These are phyloP conservation scores for Xyliphius kryptos DNA, from an alignment of 2,113 vertebrate genomes.

Conservation along the genomic window DNA sequence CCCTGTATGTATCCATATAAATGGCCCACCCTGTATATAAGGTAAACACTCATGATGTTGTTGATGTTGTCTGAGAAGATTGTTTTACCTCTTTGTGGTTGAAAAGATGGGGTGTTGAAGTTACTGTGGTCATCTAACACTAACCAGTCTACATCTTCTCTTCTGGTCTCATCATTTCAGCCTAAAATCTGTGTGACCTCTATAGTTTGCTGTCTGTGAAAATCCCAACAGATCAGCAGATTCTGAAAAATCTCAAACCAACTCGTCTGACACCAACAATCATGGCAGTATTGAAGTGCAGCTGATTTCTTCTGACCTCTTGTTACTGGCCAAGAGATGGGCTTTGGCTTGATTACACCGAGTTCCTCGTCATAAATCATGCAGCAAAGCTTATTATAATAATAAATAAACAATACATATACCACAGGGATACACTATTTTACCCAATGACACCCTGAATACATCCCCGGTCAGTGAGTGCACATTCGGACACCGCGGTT, in stretches of 20 bases:
- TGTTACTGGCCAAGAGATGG: too few relatives aligned
- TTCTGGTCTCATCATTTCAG: background rate
- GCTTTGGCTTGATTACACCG: background rate
- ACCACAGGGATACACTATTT: background rate
- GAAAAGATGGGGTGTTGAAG: background rate
- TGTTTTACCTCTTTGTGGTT: background rate
- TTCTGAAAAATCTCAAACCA: too few relatives aligned
- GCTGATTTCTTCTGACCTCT: background rate
- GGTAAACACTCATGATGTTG: too few relatives aligned
- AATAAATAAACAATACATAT: background rate
- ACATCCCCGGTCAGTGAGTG: background rate
- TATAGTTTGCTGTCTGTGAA: conserved; percentile 5
- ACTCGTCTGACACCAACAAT: too few relatives aligned
- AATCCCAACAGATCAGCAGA: too few relatives aligned
- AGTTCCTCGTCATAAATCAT: background rate
- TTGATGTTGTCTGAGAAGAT: background rate
- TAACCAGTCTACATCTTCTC: background rate
- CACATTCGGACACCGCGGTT: background rate
- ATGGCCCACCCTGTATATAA: too few relatives aligned
- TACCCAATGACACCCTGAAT: background rate
- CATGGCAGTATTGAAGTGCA: background rate
- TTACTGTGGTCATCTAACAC: background rate
- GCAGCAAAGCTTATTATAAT: background rate
- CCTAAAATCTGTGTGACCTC: background rate
- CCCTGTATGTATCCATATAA: too few relatives aligned